Base-by-base conservation (phyloP, 2,888 invertebrate species). In the Endotricha flammealis region DNA sequence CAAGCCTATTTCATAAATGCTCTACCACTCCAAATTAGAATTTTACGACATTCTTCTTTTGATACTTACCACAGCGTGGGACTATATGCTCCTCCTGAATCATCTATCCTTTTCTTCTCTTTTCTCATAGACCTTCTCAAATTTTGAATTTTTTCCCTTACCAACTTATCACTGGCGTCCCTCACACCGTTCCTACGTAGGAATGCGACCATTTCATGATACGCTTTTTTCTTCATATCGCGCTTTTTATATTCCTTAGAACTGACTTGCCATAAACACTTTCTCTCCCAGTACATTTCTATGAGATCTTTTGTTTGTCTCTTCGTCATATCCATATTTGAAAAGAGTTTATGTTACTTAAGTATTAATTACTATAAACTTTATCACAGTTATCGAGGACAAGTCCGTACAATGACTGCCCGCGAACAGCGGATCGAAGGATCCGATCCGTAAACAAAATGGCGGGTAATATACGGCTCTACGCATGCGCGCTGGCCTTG, bases 231-330 rank as follows among this genome's bases (percentile, higher is more conserved):
- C 28, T 42, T 38, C 11, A 33, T 12, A 12, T 36, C 42, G 23
- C 36, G 35, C 14, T 27, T 38, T 10, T 38, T 38, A 22, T 42
- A 42, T 1, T 42, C 42, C 22, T 29, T 36, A 1, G 36, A 36
- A 17, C 27, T 29, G 7, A 42, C 42, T 42, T 42, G 38, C 38
- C 42, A 42, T 11, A 42, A 11, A 24, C 42, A 42, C 23, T 38
- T 42, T 8, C 38, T 29, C 20, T 42, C 38, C 38, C 38, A 42
- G 20, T 42, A 42, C 42, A 42, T 42, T 36, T 42, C 42, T 27
- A 42, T 42, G 6, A 42, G 30, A 4, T 32, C 36, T 28, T 36
- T 42, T 5, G 32, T 38, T 8, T 30, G 12, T 28, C 38, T 42
- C 11, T 23, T 39, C 16, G 39, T 37, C 29, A 42, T 37, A 32